Percentiles rank a stretch among this genome's conserved stretches.
phyloP scores from a whole-genome alignment of 2,113 vertebrate genomes.

The Anolis sagrei region DNA sequence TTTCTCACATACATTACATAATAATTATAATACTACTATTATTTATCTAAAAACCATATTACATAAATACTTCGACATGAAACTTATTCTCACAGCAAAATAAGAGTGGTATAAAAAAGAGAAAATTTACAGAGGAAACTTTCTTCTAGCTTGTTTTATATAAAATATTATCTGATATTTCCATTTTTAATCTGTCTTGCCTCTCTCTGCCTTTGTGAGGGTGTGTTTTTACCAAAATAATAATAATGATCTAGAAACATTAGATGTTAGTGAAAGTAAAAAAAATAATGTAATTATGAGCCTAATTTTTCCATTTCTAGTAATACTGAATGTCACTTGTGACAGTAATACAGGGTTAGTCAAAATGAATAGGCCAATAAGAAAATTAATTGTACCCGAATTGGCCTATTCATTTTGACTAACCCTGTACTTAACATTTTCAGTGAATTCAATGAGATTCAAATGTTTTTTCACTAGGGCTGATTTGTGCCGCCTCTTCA shows the following conservation, averaged over 20 bases:
- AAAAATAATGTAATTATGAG: neutral
- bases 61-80: neutral
- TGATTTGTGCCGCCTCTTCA: neutral
- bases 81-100: neutral
- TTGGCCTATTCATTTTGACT: too few relatives aligned
- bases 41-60: neutral
- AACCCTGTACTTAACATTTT: neutral
- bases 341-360: neutral
- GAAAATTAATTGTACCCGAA: too few relatives aligned
- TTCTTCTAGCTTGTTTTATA: neutral
- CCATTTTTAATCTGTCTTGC: neutral
- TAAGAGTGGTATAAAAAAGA: neutral
- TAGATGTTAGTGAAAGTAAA: neutral
- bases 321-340: neutral
- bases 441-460: neutral
- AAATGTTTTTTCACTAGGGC: neutral
- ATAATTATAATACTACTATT: neutral
- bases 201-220: neutral
- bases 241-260: neutral
- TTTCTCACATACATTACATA: slow-evolving; percentile 14
- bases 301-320: neutral
- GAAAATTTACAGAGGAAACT: neutral
- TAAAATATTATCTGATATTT: neutral
- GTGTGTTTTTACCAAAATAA: neutral
- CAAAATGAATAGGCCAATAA: too few relatives aligned